Percentiles rank a stretch among this genome's conserved stretches.
Conservation (phyloP, 2,113 vertebrate species). For the Trematocara unimaculatum region DNA sequence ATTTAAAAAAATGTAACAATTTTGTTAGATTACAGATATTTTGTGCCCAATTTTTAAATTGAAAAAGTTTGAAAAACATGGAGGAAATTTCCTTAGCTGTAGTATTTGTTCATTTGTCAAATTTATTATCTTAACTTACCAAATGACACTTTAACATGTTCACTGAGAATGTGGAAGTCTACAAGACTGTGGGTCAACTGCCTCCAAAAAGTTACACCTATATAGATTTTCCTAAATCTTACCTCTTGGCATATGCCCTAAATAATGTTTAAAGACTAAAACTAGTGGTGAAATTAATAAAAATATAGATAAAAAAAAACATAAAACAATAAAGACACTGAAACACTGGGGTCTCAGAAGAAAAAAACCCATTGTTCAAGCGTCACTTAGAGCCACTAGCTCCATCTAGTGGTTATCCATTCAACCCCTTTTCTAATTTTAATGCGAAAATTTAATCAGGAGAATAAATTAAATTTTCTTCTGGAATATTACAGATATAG, state of each 20-base stretch:
- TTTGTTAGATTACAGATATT: background rate
- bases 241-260: background rate
- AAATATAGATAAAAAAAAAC: accelerated
- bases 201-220: background rate
- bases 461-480: background rate
- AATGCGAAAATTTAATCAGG: background rate
- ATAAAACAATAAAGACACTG: background rate
- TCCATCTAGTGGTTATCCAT: slow-evolving; percentile 24
- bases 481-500: background rate
- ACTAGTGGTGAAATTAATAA: background rate
- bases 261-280: background rate
- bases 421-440: background rate
- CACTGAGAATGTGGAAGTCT: background rate
- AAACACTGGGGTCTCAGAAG: background rate
- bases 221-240: background rate
- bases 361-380: background rate
- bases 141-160: background rate
- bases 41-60: background rate
- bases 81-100: background rate
- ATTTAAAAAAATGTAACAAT: background rate
- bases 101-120: background rate
- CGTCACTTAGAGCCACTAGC: background rate
- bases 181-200: background rate
- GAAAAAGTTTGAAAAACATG: background rate
- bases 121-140: background rate